Base-by-base conservation (phyloP, 2,888 invertebrate species). In the Hypomecis atomaria region DNA sequence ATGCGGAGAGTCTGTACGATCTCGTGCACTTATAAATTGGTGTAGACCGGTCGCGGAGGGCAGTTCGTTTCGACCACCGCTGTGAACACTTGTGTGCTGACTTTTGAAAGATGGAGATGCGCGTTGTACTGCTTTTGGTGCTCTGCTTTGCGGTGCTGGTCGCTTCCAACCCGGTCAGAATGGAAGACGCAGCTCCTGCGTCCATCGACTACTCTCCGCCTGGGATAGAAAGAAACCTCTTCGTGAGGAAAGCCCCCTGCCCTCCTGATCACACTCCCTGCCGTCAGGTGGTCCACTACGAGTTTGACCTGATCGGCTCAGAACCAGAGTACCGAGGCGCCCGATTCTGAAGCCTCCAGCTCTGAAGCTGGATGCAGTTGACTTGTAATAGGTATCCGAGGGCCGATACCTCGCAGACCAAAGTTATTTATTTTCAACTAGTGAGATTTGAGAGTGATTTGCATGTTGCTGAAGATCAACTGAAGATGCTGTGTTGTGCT, bases 221-320 rank as follows among this genome's bases (percentile, higher is more conserved):
- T 57, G 9, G 13, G 33, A 13, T 64, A 48, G 62, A 69, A 13
- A 58, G 77, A 36, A 70, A 71, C 52, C 60, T 72, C 50, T 76
- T 73, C 63, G 49, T 76, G 10, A 66, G 72, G 44, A 71, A 68
- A 43, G 59, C 63, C 38, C 73, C 72, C 4, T 79, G 79, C 57
- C 56, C 40, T 13, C 40, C 2, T 3, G 23, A 10, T 6, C 0
- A 34, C 10, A 54, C 50, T 0, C 62, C 69, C 5, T 77, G 75
- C 65, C 56, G 38, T 37, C 68, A 62, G 36, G 47, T 54, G n/a
- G 62, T 75, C 36, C 64, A 74, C 47, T 79, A 76, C 69, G 71
- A 77, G 65, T 77, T 79, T 43, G 66, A 79, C 65, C 63, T 79
- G 52, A 56, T 78, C 36, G 66, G 52, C 11, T 65, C 52, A 33